Evolutionary conservation across 2,113 vertebrate species (phyloP), one percentile per base, ranked within the genome.

Genomic region (Pelecanus crispus): DNA sequence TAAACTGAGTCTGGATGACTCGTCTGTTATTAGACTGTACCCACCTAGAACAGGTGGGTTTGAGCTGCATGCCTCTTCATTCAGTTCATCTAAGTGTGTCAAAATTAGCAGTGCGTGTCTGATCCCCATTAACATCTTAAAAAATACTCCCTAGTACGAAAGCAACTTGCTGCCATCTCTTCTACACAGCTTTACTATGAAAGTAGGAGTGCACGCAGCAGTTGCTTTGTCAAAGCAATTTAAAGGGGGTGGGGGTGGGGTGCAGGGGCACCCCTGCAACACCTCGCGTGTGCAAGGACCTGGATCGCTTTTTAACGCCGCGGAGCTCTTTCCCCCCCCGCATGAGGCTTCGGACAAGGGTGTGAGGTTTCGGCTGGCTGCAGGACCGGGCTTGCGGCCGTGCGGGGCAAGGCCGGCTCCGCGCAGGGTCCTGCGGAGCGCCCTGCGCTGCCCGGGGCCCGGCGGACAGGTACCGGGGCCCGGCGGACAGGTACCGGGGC

Each of bases 131-230:
- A 59, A 47, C 26, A 3, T 4, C 29, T 59, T 22, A 7, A 63
- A 42, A 26, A 42, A 3, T 2, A 6, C 26, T 32, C 34, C n/a
- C 12, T 31, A 0, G 32, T 21, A 2, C 7, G 34, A 17, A 3
- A 31, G 16, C 44, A 19, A 0, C 53, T 16, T 0, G 18, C 50
- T 24, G 87, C 62, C 36, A 0, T 22, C n/a, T 2, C 0, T 8
- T 15, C 44, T 2, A 0, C 6, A 0, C 8, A 3, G 0, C 2
- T 7, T 14, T 9, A 0, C 34, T 1, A 0, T 0, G 53, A 2
- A 9, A 1, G 61, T 0, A 0, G 34, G 58, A 0, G n/a, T 1
- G 78, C 28, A 0, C 0, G 55, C 38, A 8, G 68, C 50, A 6
- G 25, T 4, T 1, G 62, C 38, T 20, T 1, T 4, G 10, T 10